Conservation (phyloP, 2,113 vertebrate species). For the Papio anubis region DNA sequence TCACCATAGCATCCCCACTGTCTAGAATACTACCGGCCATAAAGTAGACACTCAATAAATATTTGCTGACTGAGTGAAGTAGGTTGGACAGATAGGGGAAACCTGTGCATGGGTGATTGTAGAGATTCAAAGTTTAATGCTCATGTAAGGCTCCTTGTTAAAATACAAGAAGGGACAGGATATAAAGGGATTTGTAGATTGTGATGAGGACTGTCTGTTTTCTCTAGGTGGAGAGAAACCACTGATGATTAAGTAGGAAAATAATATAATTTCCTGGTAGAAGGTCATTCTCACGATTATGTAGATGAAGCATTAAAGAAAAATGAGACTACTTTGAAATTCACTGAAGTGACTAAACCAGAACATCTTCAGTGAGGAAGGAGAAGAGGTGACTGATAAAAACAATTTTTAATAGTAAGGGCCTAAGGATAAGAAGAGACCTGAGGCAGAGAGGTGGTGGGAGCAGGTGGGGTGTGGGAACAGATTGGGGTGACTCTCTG, state of each 20-base stretch:
- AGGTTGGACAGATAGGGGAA: neutral
- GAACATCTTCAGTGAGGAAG: neutral
- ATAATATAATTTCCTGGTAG: neutral
- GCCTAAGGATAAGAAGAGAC: neutral
- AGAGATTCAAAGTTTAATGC: neutral
- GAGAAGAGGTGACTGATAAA: neutral
- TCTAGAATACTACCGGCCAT: neutral
- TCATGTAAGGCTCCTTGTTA: neutral
- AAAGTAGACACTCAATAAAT: neutral
- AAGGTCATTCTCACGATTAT: neutral
- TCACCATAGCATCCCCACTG: neutral
- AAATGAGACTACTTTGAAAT: neutral
- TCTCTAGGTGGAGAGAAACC: neutral
- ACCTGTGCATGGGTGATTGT: neutral
- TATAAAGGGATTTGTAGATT: neutral
- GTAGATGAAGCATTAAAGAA: neutral
- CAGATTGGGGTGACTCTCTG: neutral
- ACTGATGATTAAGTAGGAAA: neutral
- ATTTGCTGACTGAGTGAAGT: neutral
- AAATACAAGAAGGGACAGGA: neutral
- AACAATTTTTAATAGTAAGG: neutral
- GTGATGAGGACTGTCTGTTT: neutral
- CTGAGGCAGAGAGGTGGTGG: neutral
- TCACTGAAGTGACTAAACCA: neutral
- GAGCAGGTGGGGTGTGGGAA: too few relatives aligned